Percentiles rank a stretch among this genome's conserved stretches.
Conservation (phyloP, 2,797 vertebrate genomes). For the Halcyon chelicuti region DNA sequence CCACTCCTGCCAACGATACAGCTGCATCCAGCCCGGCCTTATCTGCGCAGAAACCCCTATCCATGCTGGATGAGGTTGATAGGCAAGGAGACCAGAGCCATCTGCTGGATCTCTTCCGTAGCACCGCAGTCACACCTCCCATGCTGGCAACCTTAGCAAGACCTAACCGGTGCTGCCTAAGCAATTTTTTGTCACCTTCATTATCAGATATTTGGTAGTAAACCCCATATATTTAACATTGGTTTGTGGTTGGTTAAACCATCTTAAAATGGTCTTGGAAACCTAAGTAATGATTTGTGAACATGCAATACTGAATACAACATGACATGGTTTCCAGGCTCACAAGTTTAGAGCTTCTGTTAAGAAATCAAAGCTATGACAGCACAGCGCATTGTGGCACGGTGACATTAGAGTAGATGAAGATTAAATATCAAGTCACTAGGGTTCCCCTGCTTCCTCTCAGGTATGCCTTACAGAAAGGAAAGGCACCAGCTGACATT, state of each 20-base stretch:
- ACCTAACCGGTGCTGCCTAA: background rate
- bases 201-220: background rate
- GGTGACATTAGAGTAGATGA: background rate
- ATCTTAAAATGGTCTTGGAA: background rate
- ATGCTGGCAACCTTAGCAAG: accelerated
- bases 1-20: accelerated
- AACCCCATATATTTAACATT: background rate
- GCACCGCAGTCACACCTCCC: accelerated
- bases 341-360: background rate
- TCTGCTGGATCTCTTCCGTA: background rate
- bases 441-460: background rate
- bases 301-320: accelerated
- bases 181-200: background rate
- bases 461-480: background rate
- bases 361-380: background rate
- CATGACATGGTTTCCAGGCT: background rate
- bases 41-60: background rate
- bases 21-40: background rate
- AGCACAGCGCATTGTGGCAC: background rate
- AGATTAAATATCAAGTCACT: background rate
- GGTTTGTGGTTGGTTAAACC: too few relatives aligned
- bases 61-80: accelerated
- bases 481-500: background rate
- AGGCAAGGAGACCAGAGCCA: background rate
- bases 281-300: background rate